phyloP scores from a whole-genome alignment of 1,140 invertebrate genomes.

The Orchestia grillus region DNA sequence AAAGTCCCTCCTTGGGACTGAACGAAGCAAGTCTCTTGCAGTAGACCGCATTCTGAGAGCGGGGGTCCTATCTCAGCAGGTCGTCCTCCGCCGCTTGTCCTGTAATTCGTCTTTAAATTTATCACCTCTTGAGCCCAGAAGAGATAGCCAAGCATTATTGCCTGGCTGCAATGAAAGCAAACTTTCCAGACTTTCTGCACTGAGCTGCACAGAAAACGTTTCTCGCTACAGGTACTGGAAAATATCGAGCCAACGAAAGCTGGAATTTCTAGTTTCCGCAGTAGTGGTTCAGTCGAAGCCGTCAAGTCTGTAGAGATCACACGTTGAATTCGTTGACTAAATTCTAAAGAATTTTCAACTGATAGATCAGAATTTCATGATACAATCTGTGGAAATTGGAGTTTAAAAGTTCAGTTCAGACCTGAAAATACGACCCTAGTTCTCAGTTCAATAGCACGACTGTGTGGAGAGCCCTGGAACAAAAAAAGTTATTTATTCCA shows the following conservation, averaged over 20 bases:
- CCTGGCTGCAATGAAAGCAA: constrained; percentile 6
- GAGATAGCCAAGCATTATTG: background rate
- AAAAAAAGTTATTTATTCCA: too few relatives aligned
- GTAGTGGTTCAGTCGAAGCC: background rate
- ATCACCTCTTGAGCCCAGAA: background rate
- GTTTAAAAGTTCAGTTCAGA: too few relatives aligned
- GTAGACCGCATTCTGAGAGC: background rate
- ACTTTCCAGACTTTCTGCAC: background rate
- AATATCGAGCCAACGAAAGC: background rate
- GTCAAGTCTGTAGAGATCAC: too few relatives aligned
- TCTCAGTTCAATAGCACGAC: too few relatives aligned
- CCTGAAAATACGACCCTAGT: too few relatives aligned
- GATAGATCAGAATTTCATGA: too few relatives aligned
- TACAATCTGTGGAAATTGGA: too few relatives aligned
- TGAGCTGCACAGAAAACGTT: background rate
- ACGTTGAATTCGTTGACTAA: too few relatives aligned
- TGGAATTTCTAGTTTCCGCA: background rate
- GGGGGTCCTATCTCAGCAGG: background rate
- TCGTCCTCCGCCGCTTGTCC: background rate
- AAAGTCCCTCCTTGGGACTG: too few relatives aligned
- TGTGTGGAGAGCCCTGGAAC: too few relatives aligned
- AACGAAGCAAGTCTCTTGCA: too few relatives aligned
- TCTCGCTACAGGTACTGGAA: background rate
- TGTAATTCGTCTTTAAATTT: constrained; percentile 10
- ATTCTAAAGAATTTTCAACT: too few relatives aligned